Evolutionary conservation across 2,113 vertebrate genomes (phyloP).

Genomic region (Otolemur garnettii): DNA sequence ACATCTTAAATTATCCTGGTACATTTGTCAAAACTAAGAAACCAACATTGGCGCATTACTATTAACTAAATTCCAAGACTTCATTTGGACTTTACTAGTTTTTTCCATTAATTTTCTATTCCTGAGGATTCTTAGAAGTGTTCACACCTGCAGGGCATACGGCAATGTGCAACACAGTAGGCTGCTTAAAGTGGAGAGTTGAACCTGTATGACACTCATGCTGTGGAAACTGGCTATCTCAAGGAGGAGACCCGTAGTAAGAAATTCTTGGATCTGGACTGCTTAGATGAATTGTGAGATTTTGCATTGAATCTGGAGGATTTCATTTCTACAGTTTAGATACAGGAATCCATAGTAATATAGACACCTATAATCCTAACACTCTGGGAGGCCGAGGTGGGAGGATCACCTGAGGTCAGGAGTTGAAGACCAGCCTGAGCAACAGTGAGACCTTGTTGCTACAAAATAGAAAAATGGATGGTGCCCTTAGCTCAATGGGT

Average conservation of each 20-base stretch:
- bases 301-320: neutral
- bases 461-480: no score
- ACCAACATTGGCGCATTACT: neutral
- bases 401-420: no score
- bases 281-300: neutral
- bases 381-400: no score
- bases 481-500: no score
- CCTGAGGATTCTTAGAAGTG: neutral
- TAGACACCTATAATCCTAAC: no score
- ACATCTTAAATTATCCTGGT: neutral
- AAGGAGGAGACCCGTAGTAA: neutral
- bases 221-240: neutral
- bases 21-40: slow-evolving; percentile 36
- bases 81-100: neutral
- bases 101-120: neutral
- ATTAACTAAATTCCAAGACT: slow-evolving; percentile 11
- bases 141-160: neutral
- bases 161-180: neutral
- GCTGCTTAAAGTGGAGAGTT: neutral
- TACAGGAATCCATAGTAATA: neutral
- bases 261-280: neutral
- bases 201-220: neutral
- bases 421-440: no score
- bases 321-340: neutral
- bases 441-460: no score